phyloP scores from a whole-genome alignment of 2,888 invertebrate genomes.

The Chloroclysta siterata region DNA sequence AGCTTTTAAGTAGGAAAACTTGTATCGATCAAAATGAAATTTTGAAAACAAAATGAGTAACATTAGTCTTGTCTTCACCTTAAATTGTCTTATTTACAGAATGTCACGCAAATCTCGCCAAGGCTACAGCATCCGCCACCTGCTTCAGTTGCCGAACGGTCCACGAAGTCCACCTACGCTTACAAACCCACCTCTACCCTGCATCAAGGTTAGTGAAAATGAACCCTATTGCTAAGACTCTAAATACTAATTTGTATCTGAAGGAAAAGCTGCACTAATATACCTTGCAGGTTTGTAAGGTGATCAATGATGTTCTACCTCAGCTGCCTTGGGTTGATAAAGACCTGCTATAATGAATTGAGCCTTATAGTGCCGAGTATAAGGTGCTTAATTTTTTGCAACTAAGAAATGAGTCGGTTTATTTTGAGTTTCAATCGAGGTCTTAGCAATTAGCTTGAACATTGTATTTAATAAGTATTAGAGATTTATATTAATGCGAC shows the following conservation, averaged over 20 bases:
- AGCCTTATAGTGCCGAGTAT: background rate
- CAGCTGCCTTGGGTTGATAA: background rate
- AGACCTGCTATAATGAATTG: background rate
- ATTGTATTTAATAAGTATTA: no score
- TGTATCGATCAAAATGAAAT: no score
- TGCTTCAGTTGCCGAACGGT: conserved; percentile 77
- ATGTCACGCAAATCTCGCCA: conserved; percentile 81
- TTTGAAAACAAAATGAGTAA: no score
- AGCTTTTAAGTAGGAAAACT: no score
- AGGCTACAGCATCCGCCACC: conserved; percentile 80
- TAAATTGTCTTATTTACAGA: conserved; percentile 64
- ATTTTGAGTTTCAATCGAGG: conserved; percentile 3
- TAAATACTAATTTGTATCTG: background rate
- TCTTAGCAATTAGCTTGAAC: conserved; percentile 7
- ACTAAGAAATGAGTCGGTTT: background rate
- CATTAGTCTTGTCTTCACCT: no score
- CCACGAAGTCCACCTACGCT: conserved; percentile 68
- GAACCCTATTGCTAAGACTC: background rate
- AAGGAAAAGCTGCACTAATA: background rate
- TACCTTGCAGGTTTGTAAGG: conserved; percentile 6
- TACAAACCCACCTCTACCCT: conserved; percentile 66
- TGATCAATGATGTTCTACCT: conserved; percentile 7
- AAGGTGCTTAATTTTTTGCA: conserved; percentile 1
- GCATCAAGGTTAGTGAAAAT: conserved; percentile 69
- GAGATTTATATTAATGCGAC: no score